phyloP scores from a whole-genome alignment of 2,888 invertebrate genomes.

The Drosophila falleni region DNA sequence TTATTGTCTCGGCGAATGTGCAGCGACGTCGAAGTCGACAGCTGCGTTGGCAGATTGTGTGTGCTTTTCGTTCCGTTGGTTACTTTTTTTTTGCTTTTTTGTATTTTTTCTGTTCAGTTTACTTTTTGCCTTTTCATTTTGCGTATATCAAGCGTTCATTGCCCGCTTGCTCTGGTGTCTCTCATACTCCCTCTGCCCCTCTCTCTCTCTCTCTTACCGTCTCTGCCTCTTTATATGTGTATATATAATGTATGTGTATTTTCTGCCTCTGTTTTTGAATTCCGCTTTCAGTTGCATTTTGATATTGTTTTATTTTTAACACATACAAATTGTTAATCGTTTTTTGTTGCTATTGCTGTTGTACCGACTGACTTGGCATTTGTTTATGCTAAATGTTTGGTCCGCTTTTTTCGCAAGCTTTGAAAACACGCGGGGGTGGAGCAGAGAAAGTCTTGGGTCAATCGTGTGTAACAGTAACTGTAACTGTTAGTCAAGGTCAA shows the following conservation, averaged over 20 bases:
- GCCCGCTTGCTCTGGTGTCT: constrained; percentile 65
- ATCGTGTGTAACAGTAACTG: constrained; percentile 15
- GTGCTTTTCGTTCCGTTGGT: constrained; percentile 61
- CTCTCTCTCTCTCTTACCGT: neutral
- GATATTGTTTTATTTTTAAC: constrained; percentile 68
- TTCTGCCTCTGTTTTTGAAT: constrained; percentile 16
- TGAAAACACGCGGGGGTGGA: neutral
- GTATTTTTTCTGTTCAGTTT: constrained; percentile 42
- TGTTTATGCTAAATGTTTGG: constrained; percentile 46
- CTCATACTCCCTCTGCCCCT: constrained; percentile 13
- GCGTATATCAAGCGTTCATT: constrained; percentile 80
- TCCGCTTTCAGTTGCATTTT: constrained; percentile 59
- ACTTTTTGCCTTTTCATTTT: constrained; percentile 56
- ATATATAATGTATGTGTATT: constrained; percentile 15
- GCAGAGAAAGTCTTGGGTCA: constrained; percentile 6
- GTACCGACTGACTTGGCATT: constrained; percentile 38
- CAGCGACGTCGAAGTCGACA: constrained; percentile 38
- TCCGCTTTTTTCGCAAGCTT: constrained; percentile 10
- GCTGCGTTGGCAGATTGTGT: constrained; percentile 60
- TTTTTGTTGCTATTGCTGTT: constrained; percentile 13
- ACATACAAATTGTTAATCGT: constrained; percentile 68
- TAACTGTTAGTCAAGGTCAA: constrained; percentile 49
- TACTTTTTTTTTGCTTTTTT: constrained; percentile 33
- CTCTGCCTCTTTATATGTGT: constrained; percentile 1
- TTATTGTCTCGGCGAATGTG: constrained; percentile 13